Base-by-base conservation (phyloP, 1,140 invertebrate genomes). In the Saxidomus purpurata region DNA sequence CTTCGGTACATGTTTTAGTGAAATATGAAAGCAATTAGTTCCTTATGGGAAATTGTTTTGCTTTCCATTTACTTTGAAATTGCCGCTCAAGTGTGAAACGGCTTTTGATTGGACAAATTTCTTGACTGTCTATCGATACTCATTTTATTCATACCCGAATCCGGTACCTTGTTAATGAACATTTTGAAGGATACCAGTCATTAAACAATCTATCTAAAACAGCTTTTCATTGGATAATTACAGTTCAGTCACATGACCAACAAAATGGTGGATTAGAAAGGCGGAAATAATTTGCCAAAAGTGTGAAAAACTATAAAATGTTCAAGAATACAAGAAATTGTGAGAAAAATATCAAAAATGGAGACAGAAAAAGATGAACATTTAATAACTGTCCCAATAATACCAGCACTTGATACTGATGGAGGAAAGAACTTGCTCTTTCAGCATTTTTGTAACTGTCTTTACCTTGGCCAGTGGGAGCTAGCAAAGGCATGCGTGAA, bases 381-480 rank as follows among this genome's bases (percentile, higher is more conserved):
- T 15, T 15, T 9, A 77, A 31, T 15, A 8, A 28, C 74, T 9
- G 43, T 13, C 4, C 40, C 8, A 49, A 77, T 6, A 15, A 2
- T 8, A 0, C 25, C 1, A 11, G 22, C 3, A 28, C 17, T 25
- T 55, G 71, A 36, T 25, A 43, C n/a, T 61, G 74, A 79, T 25
- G 28, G 38, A 22, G 28, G 36, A 13, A 38, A n/a, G 11, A 34
- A 79, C 17, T 40, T 79, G n/a, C 43, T 88, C 9, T 88, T 88
- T 69, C 92, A 91, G 52, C 94, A 90, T 91, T 96, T 96, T 89
- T 94, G 94, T 71, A 94, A 95, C 76, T 92, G 94, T 92, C 49
- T 96, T 17, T 93, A 92, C 82, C 81, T 95, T 34, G 95, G 95
- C n/a, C 95, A 95, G 86, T 96, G 95, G 95, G 95, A 96, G 90